Evolutionary conservation across 2,888 invertebrate species (phyloP).

Genomic region (Phortica okadai): DNA sequence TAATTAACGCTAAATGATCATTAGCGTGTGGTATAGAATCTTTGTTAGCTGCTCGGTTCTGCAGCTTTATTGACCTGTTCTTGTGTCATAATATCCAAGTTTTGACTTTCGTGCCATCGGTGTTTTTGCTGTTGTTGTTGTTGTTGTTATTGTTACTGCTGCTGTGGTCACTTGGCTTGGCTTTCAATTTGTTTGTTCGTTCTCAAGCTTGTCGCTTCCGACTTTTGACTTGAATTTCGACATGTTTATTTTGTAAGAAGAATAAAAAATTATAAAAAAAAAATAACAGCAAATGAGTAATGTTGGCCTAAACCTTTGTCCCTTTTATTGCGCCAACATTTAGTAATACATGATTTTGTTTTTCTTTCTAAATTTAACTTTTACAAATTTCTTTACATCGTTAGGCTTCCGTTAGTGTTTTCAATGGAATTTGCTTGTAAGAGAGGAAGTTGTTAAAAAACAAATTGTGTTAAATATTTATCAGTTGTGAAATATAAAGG

Average conservation of each 20-base stretch:
- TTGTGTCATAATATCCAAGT: constrained; percentile 27
- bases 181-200: constrained; percentile 14
- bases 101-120: neutral
- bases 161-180: neutral
- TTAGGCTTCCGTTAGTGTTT: constrained; percentile 15
- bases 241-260: constrained; percentile 29
- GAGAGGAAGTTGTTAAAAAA: too few species aligned
- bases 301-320: constrained; percentile 23
- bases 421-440: constrained; percentile 17
- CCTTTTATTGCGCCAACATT: constrained; percentile 24
- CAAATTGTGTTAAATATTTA: too few species aligned
- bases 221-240: constrained; percentile 56
- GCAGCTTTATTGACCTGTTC: constrained; percentile 15
- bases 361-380: constrained; percentile 4
- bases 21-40: constrained; percentile 44
- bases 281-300: constrained; percentile 4
- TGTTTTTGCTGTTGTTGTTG: neutral
- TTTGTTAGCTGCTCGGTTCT: neutral
- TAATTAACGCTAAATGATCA: constrained; percentile 59
- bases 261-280: neutral
- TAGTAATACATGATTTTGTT: constrained; percentile 17
- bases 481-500: too few species aligned
- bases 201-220: constrained; percentile 50
- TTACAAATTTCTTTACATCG: constrained; percentile 18
- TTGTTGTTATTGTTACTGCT: neutral